Base-by-base conservation (phyloP, 1,140 invertebrate genomes). In the Coelopa frigida region DNA sequence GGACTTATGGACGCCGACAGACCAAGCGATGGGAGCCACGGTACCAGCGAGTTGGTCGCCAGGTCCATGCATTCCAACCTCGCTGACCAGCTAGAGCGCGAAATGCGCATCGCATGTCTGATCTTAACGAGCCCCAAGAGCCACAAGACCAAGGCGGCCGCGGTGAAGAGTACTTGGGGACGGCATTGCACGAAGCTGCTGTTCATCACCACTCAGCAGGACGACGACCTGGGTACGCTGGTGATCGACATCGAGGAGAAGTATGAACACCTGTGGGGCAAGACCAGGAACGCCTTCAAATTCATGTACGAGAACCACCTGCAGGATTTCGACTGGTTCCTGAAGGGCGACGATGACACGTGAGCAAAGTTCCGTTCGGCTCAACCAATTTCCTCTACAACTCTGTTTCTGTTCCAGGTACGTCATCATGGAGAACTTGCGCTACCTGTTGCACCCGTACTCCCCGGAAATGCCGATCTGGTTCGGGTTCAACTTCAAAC, bases 311-410 rank as follows among this genome's bases (percentile, higher is more conserved):
- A 87, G 40, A 74, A 90, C 59, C 83, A 94, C 59, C 70, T 76
- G 20, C 72, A 90, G 50, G 76, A 90, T 53, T 85, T 80, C 8
- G 91, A 95, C 66, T 95, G 89, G 89, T 94, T 94, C 62, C 72
- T 94, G 56, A 95, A 95, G 72, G 90, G 90, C 32, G 92, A 95
- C 61, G 91, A 94, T 71, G 92, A 95, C 61, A 94, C 91, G 75
- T 93, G 72, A 73, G 82, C 81, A 27, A 44, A 14, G 20, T 7
- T 26, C n/a, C n/a, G n/a, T n/a, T n/a, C n/a, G n/a, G n/a, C n/a
- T n/a, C n/a, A n/a, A n/a, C n/a, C n/a, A 11, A 37, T 18, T 39
- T 11, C 29, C 22, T 31, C 45, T 76, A 77, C 47, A 66, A 88
- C 83, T 22, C 92, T 87, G 68, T 83, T 27, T 24, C 17, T 10